Evolutionary conservation across 2,888 invertebrate species (phyloP).

Genomic region (Synergus umbraculus): DNA sequence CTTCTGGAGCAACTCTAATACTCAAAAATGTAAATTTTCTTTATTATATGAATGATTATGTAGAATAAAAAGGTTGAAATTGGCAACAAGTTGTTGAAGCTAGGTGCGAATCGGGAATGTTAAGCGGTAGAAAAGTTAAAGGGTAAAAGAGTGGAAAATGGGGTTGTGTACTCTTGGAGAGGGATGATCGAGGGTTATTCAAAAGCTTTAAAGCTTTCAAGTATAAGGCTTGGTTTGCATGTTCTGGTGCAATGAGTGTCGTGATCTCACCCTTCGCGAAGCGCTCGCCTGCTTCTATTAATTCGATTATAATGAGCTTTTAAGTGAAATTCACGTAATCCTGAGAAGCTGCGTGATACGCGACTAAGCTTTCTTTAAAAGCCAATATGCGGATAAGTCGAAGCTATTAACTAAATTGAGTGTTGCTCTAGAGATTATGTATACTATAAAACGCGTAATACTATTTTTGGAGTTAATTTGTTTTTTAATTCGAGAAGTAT

Average conservation of each 20-base stretch:
- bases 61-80: background rate
- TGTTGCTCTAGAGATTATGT: conserved; percentile 1
- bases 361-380: conserved; percentile 61
- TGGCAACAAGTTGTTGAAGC: conserved; percentile 21
- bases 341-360: conserved; percentile 66
- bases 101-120: background rate
- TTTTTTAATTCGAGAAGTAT: no score
- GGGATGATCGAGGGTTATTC: conserved; percentile 16
- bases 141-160: conserved; percentile 44
- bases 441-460: no score
- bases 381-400: conserved; percentile 59
- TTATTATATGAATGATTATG: background rate
- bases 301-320: conserved; percentile 75
- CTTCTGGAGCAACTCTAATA: background rate
- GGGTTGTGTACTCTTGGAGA: background rate
- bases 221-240: conserved; percentile 61
- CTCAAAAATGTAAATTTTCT: background rate
- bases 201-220: background rate
- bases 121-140: background rate
- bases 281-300: conserved; percentile 67
- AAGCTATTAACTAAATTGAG: conserved; percentile 68
- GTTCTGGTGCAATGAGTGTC: conserved; percentile 67
- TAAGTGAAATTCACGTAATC: conserved; percentile 70
- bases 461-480: no score
- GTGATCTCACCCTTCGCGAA: conserved; percentile 55